Evolutionary conservation across 2,113 vertebrate species (phyloP).

Genomic region (Lasiurus borealis): DNA sequence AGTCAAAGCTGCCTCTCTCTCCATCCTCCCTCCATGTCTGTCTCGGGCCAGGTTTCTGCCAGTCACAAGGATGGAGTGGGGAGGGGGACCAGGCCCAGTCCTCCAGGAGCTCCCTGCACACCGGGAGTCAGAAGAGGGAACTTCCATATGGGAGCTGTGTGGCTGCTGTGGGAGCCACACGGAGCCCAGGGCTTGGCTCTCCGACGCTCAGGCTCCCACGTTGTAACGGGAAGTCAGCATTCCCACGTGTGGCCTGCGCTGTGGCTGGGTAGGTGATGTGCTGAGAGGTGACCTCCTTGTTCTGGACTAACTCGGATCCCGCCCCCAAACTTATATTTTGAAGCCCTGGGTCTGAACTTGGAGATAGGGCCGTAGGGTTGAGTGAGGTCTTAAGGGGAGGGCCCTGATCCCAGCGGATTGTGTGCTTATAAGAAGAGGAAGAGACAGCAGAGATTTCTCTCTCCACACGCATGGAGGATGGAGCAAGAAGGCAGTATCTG

Average conservation of each 20-base stretch:
- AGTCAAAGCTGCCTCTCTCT: neutral
- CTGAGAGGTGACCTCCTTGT: neutral
- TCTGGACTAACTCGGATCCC: neutral
- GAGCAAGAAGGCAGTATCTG: neutral
- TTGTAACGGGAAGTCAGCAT: neutral
- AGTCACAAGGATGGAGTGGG: neutral
- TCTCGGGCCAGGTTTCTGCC: neutral
- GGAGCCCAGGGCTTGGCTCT: neutral
- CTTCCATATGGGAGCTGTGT: neutral
- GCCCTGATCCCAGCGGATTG: neutral
- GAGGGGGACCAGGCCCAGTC: too few species aligned
- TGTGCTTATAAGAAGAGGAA: neutral
- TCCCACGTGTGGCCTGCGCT: accelerated
- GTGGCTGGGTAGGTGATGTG: neutral
- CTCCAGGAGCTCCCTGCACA: neutral
- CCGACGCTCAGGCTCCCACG: accelerated
- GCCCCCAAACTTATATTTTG: neutral
- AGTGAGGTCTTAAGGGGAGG: neutral
- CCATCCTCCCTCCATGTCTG: neutral
- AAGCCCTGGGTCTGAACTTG: neutral
- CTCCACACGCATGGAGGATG: neutral
- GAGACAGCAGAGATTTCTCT: neutral
- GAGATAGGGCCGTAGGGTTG: neutral
- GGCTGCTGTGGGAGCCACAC: too few species aligned
- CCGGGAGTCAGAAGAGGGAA: neutral